phyloP scores from a whole-genome alignment of 2,888 invertebrate genomes.

The Hirudinaria manillensis region DNA sequence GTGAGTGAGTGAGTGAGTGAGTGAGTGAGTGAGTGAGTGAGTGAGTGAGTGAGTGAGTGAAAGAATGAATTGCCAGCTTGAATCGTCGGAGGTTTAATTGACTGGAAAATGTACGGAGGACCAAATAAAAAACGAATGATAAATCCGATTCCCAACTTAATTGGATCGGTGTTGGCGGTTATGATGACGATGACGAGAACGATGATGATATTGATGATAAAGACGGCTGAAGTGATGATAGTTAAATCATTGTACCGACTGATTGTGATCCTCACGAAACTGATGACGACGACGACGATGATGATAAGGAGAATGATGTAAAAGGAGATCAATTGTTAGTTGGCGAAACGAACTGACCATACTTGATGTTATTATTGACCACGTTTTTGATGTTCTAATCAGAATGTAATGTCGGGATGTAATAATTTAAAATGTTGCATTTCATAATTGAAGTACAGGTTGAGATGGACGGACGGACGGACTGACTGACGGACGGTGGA shows the following conservation, averaged over 20 bases:
- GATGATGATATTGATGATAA: constrained; percentile 46
- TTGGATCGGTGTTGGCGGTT: constrained; percentile 85
- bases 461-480: background rate
- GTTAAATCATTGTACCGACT: background rate
- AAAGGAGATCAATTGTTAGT: too few relatives aligned
- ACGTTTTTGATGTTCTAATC: too few relatives aligned
- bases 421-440: too few relatives aligned
- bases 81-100: too few relatives aligned
- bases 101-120: background rate
- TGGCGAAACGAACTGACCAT: too few relatives aligned
- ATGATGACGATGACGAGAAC: constrained; percentile 82
- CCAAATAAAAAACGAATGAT: background rate
- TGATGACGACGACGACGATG: constrained; percentile 16
- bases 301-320: background rate
- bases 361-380: too few relatives aligned
- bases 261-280: background rate
- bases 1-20: background rate
- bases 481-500: background rate
- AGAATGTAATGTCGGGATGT: too few relatives aligned
- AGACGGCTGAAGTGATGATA: background rate
- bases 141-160: constrained; percentile 39
- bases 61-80: too few relatives aligned
- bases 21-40: background rate
- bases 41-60: background rate
- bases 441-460: too few relatives aligned